phyloP scores from a whole-genome alignment of 1,140 invertebrate genomes.

The Trichogramma pretiosum region DNA sequence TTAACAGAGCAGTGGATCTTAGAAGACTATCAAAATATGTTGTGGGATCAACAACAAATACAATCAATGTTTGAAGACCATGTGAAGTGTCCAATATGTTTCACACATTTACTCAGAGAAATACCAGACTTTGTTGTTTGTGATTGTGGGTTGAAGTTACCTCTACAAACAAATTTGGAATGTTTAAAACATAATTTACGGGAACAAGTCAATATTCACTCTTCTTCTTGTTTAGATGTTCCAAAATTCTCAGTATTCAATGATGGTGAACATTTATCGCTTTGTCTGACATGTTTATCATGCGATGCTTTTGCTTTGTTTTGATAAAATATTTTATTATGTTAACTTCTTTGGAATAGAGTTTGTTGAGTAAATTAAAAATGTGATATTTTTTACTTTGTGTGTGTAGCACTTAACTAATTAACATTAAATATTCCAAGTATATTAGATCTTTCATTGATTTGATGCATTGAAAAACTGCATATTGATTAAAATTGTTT shows the following conservation, averaged over 20 bases:
- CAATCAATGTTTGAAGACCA: constrained; percentile 16
- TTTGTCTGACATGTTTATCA: constrained; percentile 31
- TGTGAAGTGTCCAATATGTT: constrained; percentile 36
- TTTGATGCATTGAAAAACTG: no score
- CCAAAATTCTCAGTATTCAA: constrained; percentile 28
- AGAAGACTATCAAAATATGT: constrained; percentile 35
- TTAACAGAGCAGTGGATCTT: constrained; percentile 40
- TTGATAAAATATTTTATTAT: background rate
- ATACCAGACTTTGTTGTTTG: constrained; percentile 23
- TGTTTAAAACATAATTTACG: constrained; percentile 25
- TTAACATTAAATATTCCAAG: background rate
- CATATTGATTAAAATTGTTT: no score
- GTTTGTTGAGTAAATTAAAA: background rate
- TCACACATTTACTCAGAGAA: constrained; percentile 24
- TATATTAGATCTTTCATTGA: background rate
- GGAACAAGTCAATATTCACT: constrained; percentile 24
- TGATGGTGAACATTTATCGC: constrained; percentile 22
- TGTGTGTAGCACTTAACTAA: background rate
- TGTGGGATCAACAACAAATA: constrained; percentile 30
- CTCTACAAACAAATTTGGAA: constrained; percentile 19
- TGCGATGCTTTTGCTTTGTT: constrained; percentile 29
- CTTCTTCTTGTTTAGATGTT: constrained; percentile 19
- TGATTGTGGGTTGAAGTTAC: constrained; percentile 28
- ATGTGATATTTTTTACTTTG: constrained; percentile 2
- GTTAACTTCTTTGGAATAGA: background rate